Evolutionary conservation across 2,888 invertebrate species (phyloP), one percentile per base, ranked within the genome.

Genomic region (Teinopalpus imperialis): DNA sequence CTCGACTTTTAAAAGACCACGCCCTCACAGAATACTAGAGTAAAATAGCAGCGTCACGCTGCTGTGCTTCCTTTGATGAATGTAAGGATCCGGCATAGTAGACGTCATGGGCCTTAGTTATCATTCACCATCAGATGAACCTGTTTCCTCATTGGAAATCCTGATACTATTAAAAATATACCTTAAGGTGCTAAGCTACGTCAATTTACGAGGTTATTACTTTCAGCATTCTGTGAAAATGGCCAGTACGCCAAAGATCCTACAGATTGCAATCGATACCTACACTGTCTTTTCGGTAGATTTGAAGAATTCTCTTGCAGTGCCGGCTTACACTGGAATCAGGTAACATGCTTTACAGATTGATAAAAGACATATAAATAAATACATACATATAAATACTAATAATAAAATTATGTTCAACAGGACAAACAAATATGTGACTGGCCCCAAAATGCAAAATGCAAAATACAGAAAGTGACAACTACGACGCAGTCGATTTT

Each of bases 201-300:
- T n/a, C n/a, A n/a, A n/a, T n/a, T n/a, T n/a, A n/a, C n/a, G n/a
- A n/a, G n/a, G n/a, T n/a, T 21, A 9, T 18, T 23, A n/a, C 41
- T 68, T 61, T 58, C 89, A 64, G 90, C 89, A 31, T 73, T 61
- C 50, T 74, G 94, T 66, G 86, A 91, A 48, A 92, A 90, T 35
- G 93, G 93, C n/a, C 77, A 90, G 45, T 94, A 92, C 59, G 90
- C 93, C 0, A 74, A 90, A 0, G 87, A 92, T 54, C 92, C 93
- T 0, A 90, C 90, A 0, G 93, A 95, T 61, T 96, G 96, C 63
- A 87, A 88, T 0, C 91, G 93, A 41, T 96, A 95, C 66, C 87
- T 93, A 49, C 92, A 94, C 51, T 97, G 97, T 59, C 81, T 95
- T 9, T 95, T 95, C 91, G 95, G 95, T 20, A 92, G 93, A 61